Percentiles rank a stretch among this genome's conserved stretches.
Evolutionary conservation across 2,113 vertebrate genomes (phyloP).

Genomic region (Peromyscus californicus): DNA sequence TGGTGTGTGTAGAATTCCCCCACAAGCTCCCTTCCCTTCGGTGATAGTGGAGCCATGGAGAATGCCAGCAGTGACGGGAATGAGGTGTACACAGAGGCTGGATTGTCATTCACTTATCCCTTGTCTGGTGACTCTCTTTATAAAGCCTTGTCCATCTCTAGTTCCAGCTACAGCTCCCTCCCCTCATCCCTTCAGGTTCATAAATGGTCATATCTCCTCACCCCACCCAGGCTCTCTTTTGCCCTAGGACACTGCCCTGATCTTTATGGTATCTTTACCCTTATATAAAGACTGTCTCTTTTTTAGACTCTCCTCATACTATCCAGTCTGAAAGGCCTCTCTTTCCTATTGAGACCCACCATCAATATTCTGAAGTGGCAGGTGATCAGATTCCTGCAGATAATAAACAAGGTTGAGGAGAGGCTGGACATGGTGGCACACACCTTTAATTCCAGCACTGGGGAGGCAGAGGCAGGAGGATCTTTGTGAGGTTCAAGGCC

Average conservation of each 20-base stretch:
- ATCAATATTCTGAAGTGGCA: not conserved
- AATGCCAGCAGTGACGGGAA: not conserved
- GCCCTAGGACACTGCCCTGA: not conserved
- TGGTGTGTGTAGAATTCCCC: not conserved
- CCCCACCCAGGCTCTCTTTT: not conserved
- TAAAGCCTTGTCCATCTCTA: not conserved
- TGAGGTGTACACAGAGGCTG: not conserved
- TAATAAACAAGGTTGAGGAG: not conserved
- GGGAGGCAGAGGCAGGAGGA: not conserved
- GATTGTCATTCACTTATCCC: not conserved
- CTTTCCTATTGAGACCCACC: slow-evolving; percentile 44
- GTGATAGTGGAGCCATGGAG: not conserved
- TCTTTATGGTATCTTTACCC: not conserved
- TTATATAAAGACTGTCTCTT: not conserved
- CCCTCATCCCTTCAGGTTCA: not conserved
- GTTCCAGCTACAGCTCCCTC: not conserved
- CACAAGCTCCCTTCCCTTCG: not conserved
- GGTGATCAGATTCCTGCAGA: not conserved
- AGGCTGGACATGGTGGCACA: not conserved
- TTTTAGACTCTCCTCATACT: not conserved
- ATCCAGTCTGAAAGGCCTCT: not conserved
- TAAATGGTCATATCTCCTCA: not conserved
- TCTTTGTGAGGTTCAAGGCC: not conserved
- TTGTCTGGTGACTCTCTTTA: not conserved
- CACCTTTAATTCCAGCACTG: not conserved